Evolutionary conservation across 2,797 vertebrate genomes (phyloP).

Genomic region (Triplophysa bombifrons): DNA sequence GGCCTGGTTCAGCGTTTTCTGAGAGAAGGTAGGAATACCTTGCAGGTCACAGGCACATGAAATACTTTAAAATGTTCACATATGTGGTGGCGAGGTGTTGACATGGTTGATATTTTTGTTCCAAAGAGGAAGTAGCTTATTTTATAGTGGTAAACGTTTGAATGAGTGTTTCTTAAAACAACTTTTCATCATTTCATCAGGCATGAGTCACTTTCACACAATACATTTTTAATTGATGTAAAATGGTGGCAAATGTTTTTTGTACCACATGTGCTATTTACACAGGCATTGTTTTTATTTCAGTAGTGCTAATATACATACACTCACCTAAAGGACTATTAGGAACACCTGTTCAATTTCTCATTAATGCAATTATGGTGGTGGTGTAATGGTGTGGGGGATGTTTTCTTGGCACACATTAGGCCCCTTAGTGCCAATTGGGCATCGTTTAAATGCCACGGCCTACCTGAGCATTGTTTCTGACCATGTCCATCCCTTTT

Average conservation of each 20-base stretch:
- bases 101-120: slow-evolving; percentile 43
- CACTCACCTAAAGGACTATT: no score
- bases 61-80: slow-evolving; percentile 47
- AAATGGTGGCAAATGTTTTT: background rate
- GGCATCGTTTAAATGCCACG: no score
- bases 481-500: no score
- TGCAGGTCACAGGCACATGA: slow-evolving; percentile 56
- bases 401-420: no score
- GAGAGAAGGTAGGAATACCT: slow-evolving; percentile 52
- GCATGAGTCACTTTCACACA: background rate
- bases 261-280: background rate
- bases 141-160: slow-evolving; percentile 19
- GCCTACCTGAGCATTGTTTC: no score
- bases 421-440: no score
- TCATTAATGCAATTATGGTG: no score
- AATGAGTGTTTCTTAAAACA: background rate
- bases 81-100: slow-evolving; percentile 48
- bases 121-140: slow-evolving; percentile 49
- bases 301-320: background rate
- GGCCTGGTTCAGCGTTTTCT: slow-evolving; percentile 56
- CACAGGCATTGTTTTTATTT: background rate
- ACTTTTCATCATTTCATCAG: slow-evolving; percentile 6
- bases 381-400: no score
- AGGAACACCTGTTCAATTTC: no score
- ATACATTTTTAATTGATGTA: background rate